Percentiles rank a stretch among this genome's conserved stretches.
These are phyloP conservation scores for Serranus cabrilla DNA, from an alignment of 2,797 vertebrate species.

Conservation along the genomic window DNA sequence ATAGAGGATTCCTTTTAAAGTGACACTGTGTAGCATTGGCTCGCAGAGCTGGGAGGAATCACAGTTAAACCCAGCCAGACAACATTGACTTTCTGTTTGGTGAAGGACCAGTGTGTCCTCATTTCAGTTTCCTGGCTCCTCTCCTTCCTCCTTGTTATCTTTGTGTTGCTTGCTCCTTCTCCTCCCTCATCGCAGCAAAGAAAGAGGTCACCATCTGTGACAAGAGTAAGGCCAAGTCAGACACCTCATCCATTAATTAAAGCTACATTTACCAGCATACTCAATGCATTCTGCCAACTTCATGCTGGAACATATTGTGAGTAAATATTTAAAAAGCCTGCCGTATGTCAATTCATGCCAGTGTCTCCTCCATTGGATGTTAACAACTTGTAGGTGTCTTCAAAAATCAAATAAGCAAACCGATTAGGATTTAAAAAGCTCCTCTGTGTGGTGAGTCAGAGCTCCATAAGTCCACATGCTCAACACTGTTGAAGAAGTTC, in stretches of 20 bases:
- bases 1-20: neutral
- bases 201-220: conserved; percentile 83
- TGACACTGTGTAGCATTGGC: neutral
- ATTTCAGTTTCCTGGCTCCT: conserved; percentile 28
- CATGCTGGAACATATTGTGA: conserved; percentile 56
- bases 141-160: conserved; percentile 22
- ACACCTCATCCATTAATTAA: conserved; percentile 74
- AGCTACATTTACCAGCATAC: conserved; percentile 55
- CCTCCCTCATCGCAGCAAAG: conserved; percentile 38
- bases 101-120: conserved; percentile 21
- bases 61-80: neutral
- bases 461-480: too few relatives aligned
- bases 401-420: conserved; percentile 51
- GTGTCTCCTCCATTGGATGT: conserved; percentile 47
- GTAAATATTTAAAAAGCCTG: conserved; percentile 73
- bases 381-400: conserved; percentile 63
- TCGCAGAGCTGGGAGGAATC: neutral
- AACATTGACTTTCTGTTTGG: neutral
- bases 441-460: neutral
- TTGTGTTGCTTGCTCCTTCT: conserved; percentile 14
- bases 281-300: conserved; percentile 48
- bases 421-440: conserved; percentile 23
- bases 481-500: too few relatives aligned
- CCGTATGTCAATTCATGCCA: conserved; percentile 37
- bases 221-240: conserved; percentile 67